Evolutionary conservation across 2,113 vertebrate genomes (phyloP).

Genomic region (Galbula dea): DNA sequence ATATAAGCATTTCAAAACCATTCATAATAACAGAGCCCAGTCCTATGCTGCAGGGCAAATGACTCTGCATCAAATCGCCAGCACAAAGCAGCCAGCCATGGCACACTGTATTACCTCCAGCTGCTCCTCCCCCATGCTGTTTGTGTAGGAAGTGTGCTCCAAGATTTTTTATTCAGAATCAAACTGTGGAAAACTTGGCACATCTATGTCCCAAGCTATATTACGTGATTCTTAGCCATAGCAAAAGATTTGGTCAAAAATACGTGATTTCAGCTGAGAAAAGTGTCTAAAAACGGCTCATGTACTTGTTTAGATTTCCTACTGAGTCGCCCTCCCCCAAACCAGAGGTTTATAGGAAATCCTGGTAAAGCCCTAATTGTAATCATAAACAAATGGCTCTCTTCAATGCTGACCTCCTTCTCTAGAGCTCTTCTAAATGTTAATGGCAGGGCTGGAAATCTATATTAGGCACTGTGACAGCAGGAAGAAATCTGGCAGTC

Average conservation of each 20-base stretch:
- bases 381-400: not conserved
- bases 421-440: not conserved
- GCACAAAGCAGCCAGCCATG: slow-evolving; percentile 21
- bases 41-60: slow-evolving; percentile 15
- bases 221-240: not conserved
- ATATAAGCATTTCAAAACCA: slow-evolving; percentile 23
- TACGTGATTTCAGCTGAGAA: not conserved
- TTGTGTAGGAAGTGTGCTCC: not conserved
- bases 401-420: not conserved
- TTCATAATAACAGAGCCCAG: slow-evolving; percentile 6
- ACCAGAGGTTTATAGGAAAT: not conserved
- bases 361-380: not conserved
- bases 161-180: not conserved
- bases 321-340: not conserved
- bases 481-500: slow-evolving; percentile 39
- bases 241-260: not conserved
- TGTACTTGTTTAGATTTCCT: not conserved
- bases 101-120: not conserved
- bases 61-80: slow-evolving; percentile 33
- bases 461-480: slow-evolving; percentile 52
- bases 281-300: not conserved
- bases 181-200: not conserved
- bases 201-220: not conserved
- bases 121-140: not conserved
- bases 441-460: slow-evolving; percentile 8